A percentile compares a stretch with the other conserved stretches of the same genome.
Conservation (phyloP, 2,113 vertebrate species). For the Hymenochirus boettgeri region DNA sequence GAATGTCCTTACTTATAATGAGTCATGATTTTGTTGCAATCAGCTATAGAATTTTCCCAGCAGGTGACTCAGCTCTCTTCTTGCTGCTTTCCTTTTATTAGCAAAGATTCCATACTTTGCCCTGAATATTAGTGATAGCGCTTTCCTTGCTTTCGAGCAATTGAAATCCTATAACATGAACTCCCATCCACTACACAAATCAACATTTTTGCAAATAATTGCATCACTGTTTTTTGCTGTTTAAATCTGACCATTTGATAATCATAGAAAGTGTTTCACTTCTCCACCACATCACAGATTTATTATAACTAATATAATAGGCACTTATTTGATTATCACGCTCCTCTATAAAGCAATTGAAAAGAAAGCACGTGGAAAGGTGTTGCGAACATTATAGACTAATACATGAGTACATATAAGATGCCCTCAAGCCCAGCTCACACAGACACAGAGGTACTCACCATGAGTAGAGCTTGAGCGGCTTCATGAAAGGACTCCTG, state of each 20-base stretch:
- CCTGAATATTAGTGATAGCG: constrained; percentile 24
- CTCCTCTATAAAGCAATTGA: too few species aligned
- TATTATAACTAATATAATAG: too few species aligned
- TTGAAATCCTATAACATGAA: constrained; percentile 14
- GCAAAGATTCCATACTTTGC: constrained; percentile 30
- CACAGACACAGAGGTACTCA: too few species aligned
- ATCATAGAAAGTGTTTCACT: not conserved
- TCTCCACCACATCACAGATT: not conserved
- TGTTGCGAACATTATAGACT: too few species aligned
- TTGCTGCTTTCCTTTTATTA: constrained; percentile 18
- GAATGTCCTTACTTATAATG: constrained; percentile 40
- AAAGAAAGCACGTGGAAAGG: too few species aligned
- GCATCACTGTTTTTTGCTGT: not conserved
- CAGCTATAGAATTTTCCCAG: constrained; percentile 40
- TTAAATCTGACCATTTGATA: not conserved
- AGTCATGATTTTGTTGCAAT: constrained; percentile 37
- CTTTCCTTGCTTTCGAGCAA: constrained; percentile 23
- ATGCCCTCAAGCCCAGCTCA: too few species aligned
- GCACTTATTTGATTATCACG: too few species aligned
- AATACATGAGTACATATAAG: too few species aligned
- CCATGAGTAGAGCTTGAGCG: too few species aligned
- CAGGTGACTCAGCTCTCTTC: constrained; percentile 27
- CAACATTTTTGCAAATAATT: not conserved
- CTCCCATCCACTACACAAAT: not conserved
- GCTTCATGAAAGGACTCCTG: too few species aligned